Evolutionary conservation across 2,888 invertebrate species (phyloP).

Genomic region (Rugalucina vietnamica): DNA sequence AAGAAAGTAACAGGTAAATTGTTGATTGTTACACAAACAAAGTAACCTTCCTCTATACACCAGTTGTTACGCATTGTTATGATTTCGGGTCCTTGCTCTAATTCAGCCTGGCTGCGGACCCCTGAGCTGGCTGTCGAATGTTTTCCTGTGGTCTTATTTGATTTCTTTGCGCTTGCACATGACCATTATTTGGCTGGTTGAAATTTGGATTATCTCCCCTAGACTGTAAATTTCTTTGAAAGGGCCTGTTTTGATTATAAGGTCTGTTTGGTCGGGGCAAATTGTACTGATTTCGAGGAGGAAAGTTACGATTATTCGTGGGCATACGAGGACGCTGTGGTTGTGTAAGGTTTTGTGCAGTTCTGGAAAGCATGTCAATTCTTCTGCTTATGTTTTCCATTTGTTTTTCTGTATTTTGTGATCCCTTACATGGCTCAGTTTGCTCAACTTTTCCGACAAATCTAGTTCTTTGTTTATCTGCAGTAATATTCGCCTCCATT

Average conservation of each 20-base stretch:
- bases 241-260: too few relatives aligned
- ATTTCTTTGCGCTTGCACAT: background rate
- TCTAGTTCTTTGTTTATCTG: slow-evolving; percentile 37
- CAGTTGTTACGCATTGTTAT: background rate
- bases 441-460: background rate
- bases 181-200: background rate
- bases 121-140: slow-evolving; percentile 14
- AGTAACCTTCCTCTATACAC: slow-evolving; percentile 19
- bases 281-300: background rate
- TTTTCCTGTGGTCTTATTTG: slow-evolving; percentile 1
- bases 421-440: background rate
- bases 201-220: background rate
- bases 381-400: background rate
- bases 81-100: slow-evolving; percentile 7
- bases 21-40: slow-evolving; percentile 10
- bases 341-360: background rate
- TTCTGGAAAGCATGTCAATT: background rate
- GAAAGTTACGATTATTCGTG: background rate
- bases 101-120: slow-evolving; percentile 26
- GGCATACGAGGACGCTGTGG: background rate
- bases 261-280: background rate
- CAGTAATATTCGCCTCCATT: slow-evolving; percentile 37
- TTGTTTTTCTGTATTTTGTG: background rate
- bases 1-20: slow-evolving; percentile 23
- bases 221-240: background rate